Percentiles rank a stretch among this genome's conserved stretches.
phyloP scores from a whole-genome alignment of 35 echinoderm and acorn worm species.

The Eucidaris tribuloides region DNA sequence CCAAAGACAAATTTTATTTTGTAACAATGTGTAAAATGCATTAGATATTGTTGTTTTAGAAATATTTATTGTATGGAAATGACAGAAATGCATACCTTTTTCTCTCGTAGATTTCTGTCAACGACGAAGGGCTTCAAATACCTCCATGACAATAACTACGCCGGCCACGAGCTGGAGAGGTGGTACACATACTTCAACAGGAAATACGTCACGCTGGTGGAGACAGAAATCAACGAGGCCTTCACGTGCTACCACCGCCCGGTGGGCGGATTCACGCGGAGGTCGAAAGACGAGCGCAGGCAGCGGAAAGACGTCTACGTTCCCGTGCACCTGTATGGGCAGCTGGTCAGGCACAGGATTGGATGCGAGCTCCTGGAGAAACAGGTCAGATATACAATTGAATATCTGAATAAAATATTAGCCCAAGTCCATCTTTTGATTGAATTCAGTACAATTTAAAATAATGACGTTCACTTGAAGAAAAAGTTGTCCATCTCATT shows the following conservation, averaged over 20 bases:
- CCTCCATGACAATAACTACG: conserved; percentile 96
- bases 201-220: conserved; percentile 85
- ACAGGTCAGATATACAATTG: no score
- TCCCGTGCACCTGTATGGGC: conserved; percentile 84
- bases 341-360: conserved; percentile 71
- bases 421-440: no score
- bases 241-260: conserved; percentile 84
- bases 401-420: no score
- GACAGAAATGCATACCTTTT: no score
- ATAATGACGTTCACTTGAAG: no score
- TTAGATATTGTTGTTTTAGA: no score
- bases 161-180: conserved; percentile 83
- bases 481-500: no score
- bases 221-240: conserved; percentile 92
- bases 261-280: conserved; percentile 52
- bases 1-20: no score
- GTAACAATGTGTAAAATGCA: no score
- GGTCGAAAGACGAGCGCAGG: conserved; percentile 55
- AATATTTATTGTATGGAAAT: no score
- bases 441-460: no score
- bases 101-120: conserved; percentile 91
- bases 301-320: conserved; percentile 83
- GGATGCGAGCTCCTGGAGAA: conserved; percentile 84
- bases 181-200: conserved; percentile 84
- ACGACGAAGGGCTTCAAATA: conserved; percentile 94